Evolutionary conservation across 2,113 vertebrate species (phyloP), one percentile per base, ranked within the genome.

Genomic region (Triplophysa dalaica): DNA sequence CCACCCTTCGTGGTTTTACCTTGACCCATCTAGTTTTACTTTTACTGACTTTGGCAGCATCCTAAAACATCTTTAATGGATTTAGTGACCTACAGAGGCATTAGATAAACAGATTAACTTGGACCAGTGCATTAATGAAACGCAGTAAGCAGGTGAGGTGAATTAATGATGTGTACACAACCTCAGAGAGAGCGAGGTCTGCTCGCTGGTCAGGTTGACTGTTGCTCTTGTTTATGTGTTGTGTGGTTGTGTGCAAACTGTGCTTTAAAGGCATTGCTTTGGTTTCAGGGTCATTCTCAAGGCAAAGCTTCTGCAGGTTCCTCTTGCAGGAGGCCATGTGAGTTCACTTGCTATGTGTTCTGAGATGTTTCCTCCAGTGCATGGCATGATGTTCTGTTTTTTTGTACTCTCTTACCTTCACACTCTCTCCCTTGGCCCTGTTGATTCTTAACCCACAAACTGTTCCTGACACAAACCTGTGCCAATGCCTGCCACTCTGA

Each of bases 251-350:
- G 84, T 86, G 78, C 87, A 89, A 86, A 87, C 89, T 84, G 89
- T 88, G 82, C 90, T 93, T 89, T 86, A 89, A 89, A 89, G 89
- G 88, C 88, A 88, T 95, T 95, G 91, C 93, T 94, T 93, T 93
- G 88, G 92, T 93, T 93, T 84, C 94, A 94, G 94, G 92, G 91
- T 92, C 92, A 90, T 87, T 88, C 92, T 90, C 92, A 90, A 89
- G 92, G 91, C 92, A 92, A 91, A 91, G 1, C 48, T 22, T 19
- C 64, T 21, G 48, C 70, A 91, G 90, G 91, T 88, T 88, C 93
- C 90, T 92, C 93, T 90, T 91, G 90, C 93, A 93, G 92, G 85
- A 93, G 91, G 86, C 90, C 92, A 91, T 94, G 94, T 93, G 93
- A 94, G 93, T 95, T 88, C 91, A 52, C 89, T 90, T 88, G 73